Base-by-base conservation (phyloP, 2,888 invertebrate species). In the Papilio protenor region DNA sequence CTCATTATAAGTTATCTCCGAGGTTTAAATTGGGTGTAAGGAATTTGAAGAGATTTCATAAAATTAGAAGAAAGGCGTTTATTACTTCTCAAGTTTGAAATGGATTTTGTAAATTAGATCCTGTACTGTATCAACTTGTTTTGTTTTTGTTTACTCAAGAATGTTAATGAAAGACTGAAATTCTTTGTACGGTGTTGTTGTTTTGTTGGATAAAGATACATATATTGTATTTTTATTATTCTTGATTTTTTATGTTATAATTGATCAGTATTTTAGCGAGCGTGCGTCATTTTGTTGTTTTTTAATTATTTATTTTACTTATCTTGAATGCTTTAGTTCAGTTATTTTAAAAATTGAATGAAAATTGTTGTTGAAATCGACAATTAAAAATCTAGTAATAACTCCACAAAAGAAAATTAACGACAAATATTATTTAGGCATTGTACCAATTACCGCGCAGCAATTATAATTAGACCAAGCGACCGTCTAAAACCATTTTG, bases 401-500 rank as follows among this genome's bases (percentile, higher is more conserved):
- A 59, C 23, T 10, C 4, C 11, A 3, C 11, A 10, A 21, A 6
- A 21, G 8, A 21, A 45, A n/a, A 10, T n/a, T 66, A 21, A 45
- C 5, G 66, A n/a, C 45, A 69, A 69, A 45, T n/a, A 5, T 21
- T 45, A 69, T 69, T 69, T 12, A 69, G 12, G 45, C 59, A 16
- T 73, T 72, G 23, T 52, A 55, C 27, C 72, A 55, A 72, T 40
- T 72, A 72, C 10, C 8, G n/a, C 23, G 16, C 27, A 75, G 52
- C 52, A 66, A 75, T 75, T 64, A 52, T 75, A 75, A 75, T 75
- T 64, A 11, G 18, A 73, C 59, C 45, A 47, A 61, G 47, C 14
- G 59, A 23, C 45, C 47, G 23, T 73, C 45, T 59, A 74, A 77
- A 77, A 73, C 47, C 69, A 69, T 77, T 77, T 77, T 47, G 73